Evolutionary conservation across 2,888 invertebrate genomes (phyloP), one percentile per base, ranked within the genome.

Genomic region (Ichneumoninae sp.): DNA sequence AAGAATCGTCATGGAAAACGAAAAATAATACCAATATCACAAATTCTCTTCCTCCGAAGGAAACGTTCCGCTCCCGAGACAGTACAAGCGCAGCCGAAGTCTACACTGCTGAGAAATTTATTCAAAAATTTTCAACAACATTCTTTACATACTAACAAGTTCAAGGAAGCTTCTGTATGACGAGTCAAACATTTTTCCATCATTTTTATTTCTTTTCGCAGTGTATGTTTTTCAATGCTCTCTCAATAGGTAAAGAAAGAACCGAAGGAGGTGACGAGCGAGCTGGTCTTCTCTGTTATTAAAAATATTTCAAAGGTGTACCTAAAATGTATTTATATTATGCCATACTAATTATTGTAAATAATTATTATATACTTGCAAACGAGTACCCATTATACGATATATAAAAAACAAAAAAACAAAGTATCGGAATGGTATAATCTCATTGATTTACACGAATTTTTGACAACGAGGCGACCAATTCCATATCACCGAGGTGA

Each of bases 301-400:
- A 79, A 79, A 75, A 78, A 70, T 75, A 83, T 82, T 82, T 86
- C 88, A 90, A 90, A 89, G 88, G 83, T 91, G 89, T 90, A 89
- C 84, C 88, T 91, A 91, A 84, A 91, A 89, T 91, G 90, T 91
- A 91, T 91, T 91, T 91, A 91, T 90, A 91, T 47, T 47, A 47
- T 89, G 88, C 89, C 89, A 90, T 89, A 90, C 87, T 90, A 88
- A 91, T 91, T 88, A 89, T 86, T 91, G 91, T 91, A 91, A 89
- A 91, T 91, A 91, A 83, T 85, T 54, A 83, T 84, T 75, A 78
- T 70, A 84, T 65, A 86, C 79, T 74, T 84, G 65, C 50, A 36
- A 65, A 5, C 10, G 19, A 62, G n/a, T 76, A 66, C 36, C 66
- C 86, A 87, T 87, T 82, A 83, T 87, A 75, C 54, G 70, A 66